Evolutionary conservation across 2,797 vertebrate species (phyloP).

Genomic region (Hybognathus amarus): DNA sequence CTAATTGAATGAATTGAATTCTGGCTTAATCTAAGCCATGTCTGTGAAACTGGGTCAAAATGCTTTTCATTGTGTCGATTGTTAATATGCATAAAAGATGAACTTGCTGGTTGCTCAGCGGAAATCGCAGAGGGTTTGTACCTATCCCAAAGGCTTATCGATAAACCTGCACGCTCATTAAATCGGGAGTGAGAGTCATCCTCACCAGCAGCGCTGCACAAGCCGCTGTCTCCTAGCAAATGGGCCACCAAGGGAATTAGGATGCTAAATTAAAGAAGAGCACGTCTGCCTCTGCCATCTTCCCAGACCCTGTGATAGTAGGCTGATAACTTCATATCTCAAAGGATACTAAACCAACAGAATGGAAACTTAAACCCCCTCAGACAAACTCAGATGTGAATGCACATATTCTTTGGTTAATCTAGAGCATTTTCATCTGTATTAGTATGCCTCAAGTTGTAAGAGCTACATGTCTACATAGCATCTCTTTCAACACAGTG

Average conservation of each 20-base stretch:
- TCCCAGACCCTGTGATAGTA: constrained; percentile 42
- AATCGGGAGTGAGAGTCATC: constrained; percentile 41
- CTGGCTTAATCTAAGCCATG: too few species aligned
- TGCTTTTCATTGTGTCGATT: neutral
- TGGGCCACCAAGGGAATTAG: constrained; percentile 45
- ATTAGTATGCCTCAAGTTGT: constrained; percentile 13
- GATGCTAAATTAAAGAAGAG: constrained; percentile 53
- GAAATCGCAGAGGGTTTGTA: constrained; percentile 42
- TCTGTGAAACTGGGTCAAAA: neutral
- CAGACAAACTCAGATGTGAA: constrained; percentile 20
- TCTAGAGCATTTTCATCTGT: neutral
- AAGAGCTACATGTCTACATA: constrained; percentile 1
- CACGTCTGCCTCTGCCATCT: constrained; percentile 24
- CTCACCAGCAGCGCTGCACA: constrained; percentile 30
- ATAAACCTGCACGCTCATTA: constrained; percentile 60
- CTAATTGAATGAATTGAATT: too few species aligned
- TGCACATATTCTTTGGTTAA: neutral
- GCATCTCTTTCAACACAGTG: neutral
- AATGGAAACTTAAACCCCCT: constrained; percentile 33
- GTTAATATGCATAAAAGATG: constrained; percentile 30
- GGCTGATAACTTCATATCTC: constrained; percentile 55
- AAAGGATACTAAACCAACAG: constrained; percentile 33
- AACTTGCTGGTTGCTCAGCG: constrained; percentile 27
- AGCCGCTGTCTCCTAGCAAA: constrained; percentile 32
- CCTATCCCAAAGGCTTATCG: constrained; percentile 55